Percentiles rank a stretch among this genome's conserved stretches.
Evolutionary conservation across 2,888 invertebrate species (phyloP).

Genomic region (Drosophila subsilvestris): DNA sequence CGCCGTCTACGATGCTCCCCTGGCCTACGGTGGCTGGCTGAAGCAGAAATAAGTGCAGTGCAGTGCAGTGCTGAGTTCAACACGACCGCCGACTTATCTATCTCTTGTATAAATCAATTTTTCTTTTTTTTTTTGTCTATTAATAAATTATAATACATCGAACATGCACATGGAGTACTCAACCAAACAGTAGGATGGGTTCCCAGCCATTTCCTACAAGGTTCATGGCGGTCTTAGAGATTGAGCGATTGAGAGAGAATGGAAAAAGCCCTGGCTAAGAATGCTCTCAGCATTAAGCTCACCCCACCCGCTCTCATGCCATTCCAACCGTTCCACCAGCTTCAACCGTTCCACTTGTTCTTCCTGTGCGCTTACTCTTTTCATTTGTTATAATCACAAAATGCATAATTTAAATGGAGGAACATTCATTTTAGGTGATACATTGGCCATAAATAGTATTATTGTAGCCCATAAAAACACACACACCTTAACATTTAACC

Average conservation of each 20-base stretch:
- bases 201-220: too few relatives aligned
- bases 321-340: too few relatives aligned
- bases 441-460: neutral
- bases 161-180: neutral
- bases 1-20: constrained; percentile 60
- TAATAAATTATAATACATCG: constrained; percentile 4
- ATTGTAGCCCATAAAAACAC: neutral
- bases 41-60: constrained; percentile 56
- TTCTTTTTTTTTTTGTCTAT: constrained; percentile 3
- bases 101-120: neutral
- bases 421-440: neutral
- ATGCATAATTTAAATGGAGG: neutral
- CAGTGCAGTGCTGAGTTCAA: neutral
- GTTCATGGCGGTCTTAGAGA: neutral
- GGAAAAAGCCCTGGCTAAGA: too few relatives aligned
- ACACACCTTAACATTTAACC: neutral
- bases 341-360: too few relatives aligned
- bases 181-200: too few relatives aligned
- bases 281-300: too few relatives aligned
- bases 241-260: too few relatives aligned
- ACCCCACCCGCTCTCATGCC: too few relatives aligned
- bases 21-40: constrained; percentile 63
- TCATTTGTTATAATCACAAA: neutral
- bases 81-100: neutral
- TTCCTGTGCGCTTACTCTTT: too few relatives aligned